Evolutionary conservation across 1,140 invertebrate species (phyloP), one percentile per base, ranked within the genome.

Genomic region (Ceratitis capitata): DNA sequence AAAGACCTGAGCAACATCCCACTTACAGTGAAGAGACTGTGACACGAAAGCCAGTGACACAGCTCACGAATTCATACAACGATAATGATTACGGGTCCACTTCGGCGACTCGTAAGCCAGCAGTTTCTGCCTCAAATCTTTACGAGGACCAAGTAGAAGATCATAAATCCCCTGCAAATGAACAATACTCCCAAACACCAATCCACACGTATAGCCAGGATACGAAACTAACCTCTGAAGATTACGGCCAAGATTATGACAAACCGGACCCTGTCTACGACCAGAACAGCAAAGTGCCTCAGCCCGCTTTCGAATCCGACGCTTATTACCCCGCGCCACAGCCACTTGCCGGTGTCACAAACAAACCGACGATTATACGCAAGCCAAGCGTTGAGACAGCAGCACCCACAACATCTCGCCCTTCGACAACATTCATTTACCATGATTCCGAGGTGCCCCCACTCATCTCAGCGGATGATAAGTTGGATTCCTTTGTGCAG

Each of bases 351-450:
- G 47, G 16, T 14, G 35, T 82, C 6, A 84, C 82, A 61, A 26
- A 78, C 7, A 53, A 61, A 23, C 85, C 85, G 2, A 49, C 45
- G 5, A 58, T 83, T 32, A 84, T 82, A 10, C 87, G 89, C 26
- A 87, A 87, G 35, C 90, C 90, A 0, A 86, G 83, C 14, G 88
- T 88, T 5, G 85, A 86, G 10, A 87, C 92, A 0, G 94, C 93
- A 3, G 93, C 92, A 85, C 92, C 93, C 0, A 93, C 92, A 14
- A 92, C 91, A 5, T 88, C 91, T 5, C 88, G 91, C 51, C 89
- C 90, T 0, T 85, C 87, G 10, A 88, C 88, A 7, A 85, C 86
- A 10, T 87, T 89, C 12, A 88, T 88, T 16, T 91, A 90, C 1
- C 89, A 91, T 53, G 91, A 90, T 74, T 88, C 89, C 16, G 89